These are phyloP conservation scores for Anastrepha obliqua DNA, from an alignment of 1,140 invertebrate species.

Conservation along the genomic window DNA sequence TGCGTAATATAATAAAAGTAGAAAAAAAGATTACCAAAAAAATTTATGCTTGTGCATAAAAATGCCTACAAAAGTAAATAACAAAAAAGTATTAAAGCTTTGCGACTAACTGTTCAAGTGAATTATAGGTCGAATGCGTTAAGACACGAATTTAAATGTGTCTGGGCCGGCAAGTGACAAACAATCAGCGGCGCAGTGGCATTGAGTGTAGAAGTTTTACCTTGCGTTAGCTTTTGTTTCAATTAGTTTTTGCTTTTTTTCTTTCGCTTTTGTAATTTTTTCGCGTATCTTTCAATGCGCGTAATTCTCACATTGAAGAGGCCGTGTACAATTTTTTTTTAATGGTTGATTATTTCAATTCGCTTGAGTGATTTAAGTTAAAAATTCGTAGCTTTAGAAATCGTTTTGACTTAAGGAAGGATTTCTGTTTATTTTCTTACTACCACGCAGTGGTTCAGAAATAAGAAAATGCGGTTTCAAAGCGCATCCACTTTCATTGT, in stretches of 20 bases:
- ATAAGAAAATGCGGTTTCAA: too few species aligned
- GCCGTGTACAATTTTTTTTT: too few species aligned
- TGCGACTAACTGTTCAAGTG: neutral
- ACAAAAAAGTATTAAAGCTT: neutral
- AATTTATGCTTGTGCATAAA: too few species aligned
- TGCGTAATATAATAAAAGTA: neutral
- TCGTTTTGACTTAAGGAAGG: too few species aligned
- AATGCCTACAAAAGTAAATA: too few species aligned
- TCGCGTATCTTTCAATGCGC: neutral
- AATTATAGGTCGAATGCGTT: neutral
- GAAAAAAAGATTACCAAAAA: neutral
- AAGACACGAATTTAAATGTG: neutral
- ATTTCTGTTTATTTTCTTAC: too few species aligned
- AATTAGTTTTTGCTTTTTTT: neutral
- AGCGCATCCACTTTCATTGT: too few species aligned
- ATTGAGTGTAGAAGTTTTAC: neutral
- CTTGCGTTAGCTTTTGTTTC: neutral
- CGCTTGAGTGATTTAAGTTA: too few species aligned
- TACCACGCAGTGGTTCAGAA: too few species aligned
- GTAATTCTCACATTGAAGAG: too few species aligned
- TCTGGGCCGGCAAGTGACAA: neutral
- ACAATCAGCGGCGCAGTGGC: neutral
- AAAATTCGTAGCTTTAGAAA: too few species aligned
- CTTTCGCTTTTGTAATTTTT: neutral
- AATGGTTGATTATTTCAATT: too few species aligned